phyloP scores from a whole-genome alignment of 2,888 invertebrate species.

The Drosophila subsilvestris region DNA sequence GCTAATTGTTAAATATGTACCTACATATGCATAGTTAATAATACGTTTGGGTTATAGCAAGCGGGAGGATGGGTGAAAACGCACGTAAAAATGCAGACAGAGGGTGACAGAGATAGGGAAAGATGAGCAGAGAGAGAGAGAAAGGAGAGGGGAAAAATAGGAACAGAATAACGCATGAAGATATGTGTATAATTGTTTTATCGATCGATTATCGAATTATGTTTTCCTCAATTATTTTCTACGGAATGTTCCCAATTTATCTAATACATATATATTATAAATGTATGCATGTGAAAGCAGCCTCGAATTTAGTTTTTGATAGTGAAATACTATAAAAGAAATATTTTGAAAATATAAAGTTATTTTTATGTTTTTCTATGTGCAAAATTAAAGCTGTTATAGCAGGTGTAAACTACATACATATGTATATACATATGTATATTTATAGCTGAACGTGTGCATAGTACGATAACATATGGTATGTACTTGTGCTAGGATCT shows the following conservation, averaged over 20 bases:
- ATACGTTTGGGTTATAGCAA: not conserved
- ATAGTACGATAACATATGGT: not conserved
- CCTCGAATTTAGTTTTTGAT: slow-evolving; percentile 1
- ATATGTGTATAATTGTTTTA: slow-evolving; percentile 22
- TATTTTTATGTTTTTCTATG: too few species aligned
- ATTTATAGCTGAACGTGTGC: too few species aligned
- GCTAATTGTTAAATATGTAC: slow-evolving; percentile 38
- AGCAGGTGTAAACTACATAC: too few species aligned
- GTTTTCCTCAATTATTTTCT: slow-evolving; percentile 31
- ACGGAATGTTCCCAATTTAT: not conserved
- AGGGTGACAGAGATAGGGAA: not conserved
- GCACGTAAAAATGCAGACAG: not conserved
- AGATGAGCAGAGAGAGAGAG: not conserved
- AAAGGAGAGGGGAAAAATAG: not conserved
- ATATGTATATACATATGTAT: too few species aligned
- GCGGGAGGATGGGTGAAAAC: not conserved
- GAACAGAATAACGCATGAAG: slow-evolving; percentile 64
- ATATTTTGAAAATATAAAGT: too few species aligned
- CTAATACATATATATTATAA: slow-evolving; percentile 19
- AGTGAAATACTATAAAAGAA: not conserved
- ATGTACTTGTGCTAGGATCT: not conserved
- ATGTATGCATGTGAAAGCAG: too few species aligned
- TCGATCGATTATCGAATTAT: slow-evolving; percentile 11
- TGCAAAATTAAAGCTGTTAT: too few species aligned
- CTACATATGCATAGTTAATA: slow-evolving; percentile 3